Evolutionary conservation across 1,140 invertebrate species (phyloP), one percentile per base, ranked within the genome.

Genomic region (Hyles euphorbiae): DNA sequence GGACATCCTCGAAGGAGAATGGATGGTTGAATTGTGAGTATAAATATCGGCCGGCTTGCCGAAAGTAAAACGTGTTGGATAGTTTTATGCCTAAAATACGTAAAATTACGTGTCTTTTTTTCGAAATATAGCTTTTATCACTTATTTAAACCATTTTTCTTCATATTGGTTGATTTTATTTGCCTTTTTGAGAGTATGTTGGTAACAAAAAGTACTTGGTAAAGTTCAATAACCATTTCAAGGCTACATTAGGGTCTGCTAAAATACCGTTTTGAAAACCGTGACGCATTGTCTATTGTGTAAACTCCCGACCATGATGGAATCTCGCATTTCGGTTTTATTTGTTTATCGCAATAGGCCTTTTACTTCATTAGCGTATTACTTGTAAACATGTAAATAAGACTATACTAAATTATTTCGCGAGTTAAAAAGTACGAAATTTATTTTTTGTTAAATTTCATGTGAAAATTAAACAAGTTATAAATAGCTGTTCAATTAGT

Each of bases 1-100:
- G 55, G 71, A 85, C 52, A 85, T 88, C 53, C 76, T 88, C 34
- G 76, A 88, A 34, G 85, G 85, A 49, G 85, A 88, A 78, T 88
- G 85, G 85, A 81, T 88, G 85, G 81, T 88, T 34, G 81, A 88
- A 81, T 88, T 88, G 85, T 88, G 65, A 88, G 85, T 88, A 73
- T 56, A 69, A 64, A 70, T 57, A 56, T 46, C 62, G 46, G 74
- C 80, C 77, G 77, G 74, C 67, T 40, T 74, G 58, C 51, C 63
- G 65, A 58, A 64, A 61, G 56, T 67, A 71, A 70, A 84, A 88
- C 85, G 85, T 86, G 85, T 85, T 75, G 80, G 52, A 67, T 63
- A 63, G 61, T 59, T 68, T 61, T 47, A 59, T 52, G 2, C 8
- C 1, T 8, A 58, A 48, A 36, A 4, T 36, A 36, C 36, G 7